These are phyloP conservation scores for Rhingia campestris DNA, from an alignment of 2,888 invertebrate species.

Conservation along the genomic window DNA sequence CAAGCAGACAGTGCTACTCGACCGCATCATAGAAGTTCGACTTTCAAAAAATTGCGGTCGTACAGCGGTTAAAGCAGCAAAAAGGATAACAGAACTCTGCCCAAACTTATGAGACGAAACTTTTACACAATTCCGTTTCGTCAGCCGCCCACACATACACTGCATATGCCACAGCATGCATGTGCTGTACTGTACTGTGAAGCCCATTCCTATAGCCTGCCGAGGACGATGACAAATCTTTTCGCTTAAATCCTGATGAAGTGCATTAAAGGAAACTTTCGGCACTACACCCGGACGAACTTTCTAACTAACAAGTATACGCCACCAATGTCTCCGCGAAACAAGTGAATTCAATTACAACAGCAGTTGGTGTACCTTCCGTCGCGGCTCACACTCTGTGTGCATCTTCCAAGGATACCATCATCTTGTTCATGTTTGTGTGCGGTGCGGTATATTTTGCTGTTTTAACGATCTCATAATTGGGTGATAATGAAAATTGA, in stretches of 20 bases:
- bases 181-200: background rate
- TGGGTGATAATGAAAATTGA: conserved; percentile 73
- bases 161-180: conserved; percentile 31
- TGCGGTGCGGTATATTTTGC: conserved; percentile 22
- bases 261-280: conserved; percentile 73
- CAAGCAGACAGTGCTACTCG: conserved; percentile 35
- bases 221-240: conserved; percentile 68
- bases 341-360: conserved; percentile 74
- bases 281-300: conserved; percentile 58
- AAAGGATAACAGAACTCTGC: conserved; percentile 41
- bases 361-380: conserved; percentile 39
- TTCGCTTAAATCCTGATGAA: conserved; percentile 74
- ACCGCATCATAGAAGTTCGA: conserved; percentile 18
- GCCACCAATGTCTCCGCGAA: conserved; percentile 68
- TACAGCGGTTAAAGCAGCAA: conserved; percentile 17
- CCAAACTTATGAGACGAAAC: conserved; percentile 68
- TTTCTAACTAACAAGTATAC: conserved; percentile 68
- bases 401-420: conserved; percentile 51
- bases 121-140: conserved; percentile 48
- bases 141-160: conserved; percentile 15
- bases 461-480: conserved; percentile 68
- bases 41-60: conserved; percentile 22
- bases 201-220: conserved; percentile 5
- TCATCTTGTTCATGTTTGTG: background rate
- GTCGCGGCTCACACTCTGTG: background rate